Evolutionary conservation across 2,888 invertebrate species (phyloP).

Genomic region (Sarcophaga rosellei): DNA sequence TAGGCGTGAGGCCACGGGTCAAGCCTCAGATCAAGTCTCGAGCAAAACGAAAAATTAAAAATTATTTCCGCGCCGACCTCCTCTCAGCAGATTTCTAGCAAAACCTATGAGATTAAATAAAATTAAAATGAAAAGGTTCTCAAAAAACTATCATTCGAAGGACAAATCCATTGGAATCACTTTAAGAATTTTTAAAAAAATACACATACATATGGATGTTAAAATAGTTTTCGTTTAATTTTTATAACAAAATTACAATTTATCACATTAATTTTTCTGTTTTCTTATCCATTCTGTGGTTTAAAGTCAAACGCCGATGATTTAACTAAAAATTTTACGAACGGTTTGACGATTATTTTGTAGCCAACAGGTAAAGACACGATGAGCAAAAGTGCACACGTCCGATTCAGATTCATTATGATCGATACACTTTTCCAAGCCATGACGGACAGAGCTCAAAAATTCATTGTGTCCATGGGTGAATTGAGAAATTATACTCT

Average conservation of each 20-base stretch:
- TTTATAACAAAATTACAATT: conserved; percentile 56
- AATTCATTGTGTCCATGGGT: conserved; percentile 72
- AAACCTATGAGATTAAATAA: too few relatives aligned
- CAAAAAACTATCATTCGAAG: too few relatives aligned
- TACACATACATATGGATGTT: not conserved
- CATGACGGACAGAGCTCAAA: conserved; percentile 73
- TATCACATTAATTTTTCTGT: conserved; percentile 7
- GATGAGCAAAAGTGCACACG: conserved; percentile 77
- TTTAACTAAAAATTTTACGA: conserved; percentile 72
- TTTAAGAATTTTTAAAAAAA: too few relatives aligned
- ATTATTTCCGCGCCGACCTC: too few relatives aligned
- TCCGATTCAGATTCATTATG: conserved; percentile 77
- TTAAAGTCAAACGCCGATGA: not conserved
- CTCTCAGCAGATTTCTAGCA: too few relatives aligned
- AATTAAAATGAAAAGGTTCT: too few relatives aligned
- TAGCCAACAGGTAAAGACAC: conserved; percentile 79
- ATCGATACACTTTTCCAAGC: conserved; percentile 79
- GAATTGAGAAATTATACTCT: conserved; percentile 76
- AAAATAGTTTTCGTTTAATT: conserved; percentile 24
- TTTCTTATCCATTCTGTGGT: too few relatives aligned
- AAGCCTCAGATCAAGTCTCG: too few relatives aligned
- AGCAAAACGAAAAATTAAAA: too few relatives aligned
- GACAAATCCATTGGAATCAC: too few relatives aligned
- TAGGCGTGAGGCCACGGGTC: too few relatives aligned
- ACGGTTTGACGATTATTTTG: conserved; percentile 76